These are phyloP conservation scores for Grus americana DNA, from an alignment of 2,113 vertebrate genomes.

Conservation along the genomic window DNA sequence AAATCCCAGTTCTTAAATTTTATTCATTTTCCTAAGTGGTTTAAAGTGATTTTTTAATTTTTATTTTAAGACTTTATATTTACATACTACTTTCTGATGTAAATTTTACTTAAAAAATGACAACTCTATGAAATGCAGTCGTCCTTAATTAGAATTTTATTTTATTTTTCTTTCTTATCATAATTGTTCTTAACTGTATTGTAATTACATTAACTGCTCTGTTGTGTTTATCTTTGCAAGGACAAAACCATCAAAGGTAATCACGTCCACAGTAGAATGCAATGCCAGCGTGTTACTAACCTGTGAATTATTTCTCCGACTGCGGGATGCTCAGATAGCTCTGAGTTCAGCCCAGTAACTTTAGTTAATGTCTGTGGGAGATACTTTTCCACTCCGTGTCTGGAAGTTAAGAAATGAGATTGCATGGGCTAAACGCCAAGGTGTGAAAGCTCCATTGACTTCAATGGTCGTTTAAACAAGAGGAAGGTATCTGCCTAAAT, in stretches of 20 bases:
- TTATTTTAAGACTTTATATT: neutral
- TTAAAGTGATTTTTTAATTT: neutral
- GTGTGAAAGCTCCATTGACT: neutral
- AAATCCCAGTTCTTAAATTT: constrained; percentile 7
- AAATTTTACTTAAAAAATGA: neutral
- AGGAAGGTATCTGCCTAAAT: neutral
- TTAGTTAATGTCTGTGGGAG: neutral
- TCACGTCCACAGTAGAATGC: neutral
- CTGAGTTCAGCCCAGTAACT: neutral
- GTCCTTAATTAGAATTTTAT: neutral
- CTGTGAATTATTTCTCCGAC: neutral
- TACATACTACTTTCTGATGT: neutral
- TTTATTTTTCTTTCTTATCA: neutral
- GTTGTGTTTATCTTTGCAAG: neutral
- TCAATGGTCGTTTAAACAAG: neutral
- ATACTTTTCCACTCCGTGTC: neutral
- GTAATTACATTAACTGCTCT: neutral
- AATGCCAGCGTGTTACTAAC: neutral
- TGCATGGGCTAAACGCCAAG: neutral
- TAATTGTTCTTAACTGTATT: neutral
- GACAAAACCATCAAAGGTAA: neutral
- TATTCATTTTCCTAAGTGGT: constrained; percentile 9
- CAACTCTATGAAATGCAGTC: neutral
- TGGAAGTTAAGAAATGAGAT: neutral
- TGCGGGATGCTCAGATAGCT: neutral